A percentile compares a stretch with the other conserved stretches of the same genome.
phyloP scores from a whole-genome alignment of 2,888 invertebrate species.

The Campaea margaritaria region DNA sequence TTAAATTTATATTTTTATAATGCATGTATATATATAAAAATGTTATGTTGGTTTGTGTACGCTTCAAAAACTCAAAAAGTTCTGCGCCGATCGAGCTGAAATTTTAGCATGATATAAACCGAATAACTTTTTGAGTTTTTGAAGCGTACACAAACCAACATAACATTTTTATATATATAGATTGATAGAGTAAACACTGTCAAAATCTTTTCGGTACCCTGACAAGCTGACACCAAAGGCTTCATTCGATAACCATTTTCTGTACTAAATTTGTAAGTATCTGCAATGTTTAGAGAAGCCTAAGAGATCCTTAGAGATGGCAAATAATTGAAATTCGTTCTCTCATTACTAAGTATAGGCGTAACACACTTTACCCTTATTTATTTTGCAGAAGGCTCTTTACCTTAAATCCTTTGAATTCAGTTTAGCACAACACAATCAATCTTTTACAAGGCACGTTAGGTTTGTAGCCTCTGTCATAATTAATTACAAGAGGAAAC shows the following conservation, averaged over 20 bases:
- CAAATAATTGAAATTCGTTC: slow-evolving; percentile 19
- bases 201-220: no score
- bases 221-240: no score
- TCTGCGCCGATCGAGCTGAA: no score
- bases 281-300: background rate
- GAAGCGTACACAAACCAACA: no score
- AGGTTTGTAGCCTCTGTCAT: background rate
- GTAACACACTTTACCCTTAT: slow-evolving; percentile 33
- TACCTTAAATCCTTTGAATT: slow-evolving; percentile 36
- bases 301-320: slow-evolving; percentile 9
- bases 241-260: background rate
- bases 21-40: no score
- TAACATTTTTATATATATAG: no score
- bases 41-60: no score
- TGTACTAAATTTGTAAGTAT: background rate
- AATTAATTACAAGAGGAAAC: slow-evolving; percentile 7
- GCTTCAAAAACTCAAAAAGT: no score
- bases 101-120: no score
- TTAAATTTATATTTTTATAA: no score
- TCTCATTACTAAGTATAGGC: slow-evolving; percentile 21
- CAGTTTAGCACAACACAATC: slow-evolving; percentile 42
- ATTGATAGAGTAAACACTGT: no score
- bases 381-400: slow-evolving; percentile 37
- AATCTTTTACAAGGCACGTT: slow-evolving; percentile 37
- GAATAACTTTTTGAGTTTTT: no score